Evolutionary conservation across 2,797 vertebrate species (phyloP), one percentile per base, ranked within the genome.

Genomic region (Cebuella pygmaea): DNA sequence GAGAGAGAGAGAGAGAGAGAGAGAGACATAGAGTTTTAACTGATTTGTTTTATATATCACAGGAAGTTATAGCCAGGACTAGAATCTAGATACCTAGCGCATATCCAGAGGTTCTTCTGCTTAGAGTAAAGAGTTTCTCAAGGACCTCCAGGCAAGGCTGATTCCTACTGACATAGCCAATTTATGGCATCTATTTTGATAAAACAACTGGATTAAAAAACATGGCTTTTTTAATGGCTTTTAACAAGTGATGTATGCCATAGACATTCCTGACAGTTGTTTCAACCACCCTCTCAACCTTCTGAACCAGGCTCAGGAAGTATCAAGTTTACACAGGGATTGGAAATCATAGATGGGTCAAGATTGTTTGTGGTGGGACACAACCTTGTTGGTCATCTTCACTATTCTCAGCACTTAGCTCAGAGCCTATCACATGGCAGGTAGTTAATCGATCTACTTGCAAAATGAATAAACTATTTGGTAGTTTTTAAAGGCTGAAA

Each of bases 381-480:
- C 13, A 50, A 27, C 44, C 19, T 74, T 75, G 19, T 80, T 81
- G 24, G 22, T 87, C 59, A 91, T 92, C 13, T 90, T 97, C 64
- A 36, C 9, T 93, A 26, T 59, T 84, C 8, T 39, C 64, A 95
- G 19, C 20, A 92, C 39, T 91, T 72, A 86, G 19, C n/a, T 48
- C 13, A 90, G 70, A 83, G 44, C 11, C 4, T 78, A 48, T 87
- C 30, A 50, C 4, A 19, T 95, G 46, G 14, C 44, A 90, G 30
- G 52, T 39, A 27, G 33, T 93, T 74, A 67, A 83, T 78, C 95
- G 44, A 64, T 24, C 20, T 80, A 52, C 7, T 44, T 95, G 41
- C 9, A 93, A 76, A 95, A 91, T 76, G 44, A 88, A 80, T 72
- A n/a, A 64, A 88, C 76, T 85, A 30, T 87, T 93, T 92, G 72